Conservation (phyloP, 2,113 vertebrate species). For the Podilymbus podiceps region DNA sequence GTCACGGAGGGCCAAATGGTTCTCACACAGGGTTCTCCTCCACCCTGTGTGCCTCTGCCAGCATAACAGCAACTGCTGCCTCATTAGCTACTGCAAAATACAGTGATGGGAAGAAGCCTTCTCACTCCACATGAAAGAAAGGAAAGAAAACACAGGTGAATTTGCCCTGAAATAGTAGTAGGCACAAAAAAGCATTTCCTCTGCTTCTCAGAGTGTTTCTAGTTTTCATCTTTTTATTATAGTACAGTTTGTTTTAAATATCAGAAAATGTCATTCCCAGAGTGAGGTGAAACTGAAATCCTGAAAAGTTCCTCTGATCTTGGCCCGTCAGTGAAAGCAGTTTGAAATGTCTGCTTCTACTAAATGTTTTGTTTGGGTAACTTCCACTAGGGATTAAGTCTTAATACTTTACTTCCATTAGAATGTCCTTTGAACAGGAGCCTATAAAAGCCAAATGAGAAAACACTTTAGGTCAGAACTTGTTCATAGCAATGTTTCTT, state of each 20-base stretch:
- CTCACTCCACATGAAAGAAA: background rate
- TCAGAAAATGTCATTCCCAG: slow-evolving; percentile 6
- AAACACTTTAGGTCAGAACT: slow-evolving; percentile 8
- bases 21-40: background rate
- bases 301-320: slow-evolving; percentile 27
- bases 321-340: slow-evolving; percentile 15
- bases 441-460: slow-evolving; percentile 45
- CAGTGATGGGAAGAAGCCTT: background rate
- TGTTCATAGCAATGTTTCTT: slow-evolving; percentile 1
- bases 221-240: background rate
- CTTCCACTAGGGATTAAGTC: slow-evolving; percentile 37
- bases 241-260: background rate
- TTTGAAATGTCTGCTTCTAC: slow-evolving; percentile 14
- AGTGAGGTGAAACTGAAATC: slow-evolving; percentile 17
- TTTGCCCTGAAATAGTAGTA: background rate
- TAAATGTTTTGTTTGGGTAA: slow-evolving; percentile 52
- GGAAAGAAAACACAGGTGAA: background rate
- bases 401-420: slow-evolving; percentile 54
- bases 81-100: background rate
- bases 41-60: background rate
- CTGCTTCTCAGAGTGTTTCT: background rate
- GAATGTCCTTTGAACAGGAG: slow-evolving; percentile 6
- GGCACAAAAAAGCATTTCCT: background rate
- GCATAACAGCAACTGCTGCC: background rate
- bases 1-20: background rate